Base-by-base conservation (phyloP, 2,888 invertebrate species). In the Chaitophorus viminalis region DNA sequence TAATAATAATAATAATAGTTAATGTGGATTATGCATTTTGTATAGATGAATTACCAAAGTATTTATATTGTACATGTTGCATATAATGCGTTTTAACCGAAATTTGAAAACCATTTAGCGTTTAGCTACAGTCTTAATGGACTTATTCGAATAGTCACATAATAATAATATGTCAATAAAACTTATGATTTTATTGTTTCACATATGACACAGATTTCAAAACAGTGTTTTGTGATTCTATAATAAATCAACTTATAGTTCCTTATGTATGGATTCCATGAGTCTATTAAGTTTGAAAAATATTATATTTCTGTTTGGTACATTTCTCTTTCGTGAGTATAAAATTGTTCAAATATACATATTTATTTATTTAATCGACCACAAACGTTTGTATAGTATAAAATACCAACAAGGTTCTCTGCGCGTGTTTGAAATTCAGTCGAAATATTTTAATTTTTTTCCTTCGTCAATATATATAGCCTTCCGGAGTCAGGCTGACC, bases 401-500 rank as follows among this genome's bases (percentile, higher is more conserved):
- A 74, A 5, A 74, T 74, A 36, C 74, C 21, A 33, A 29, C 29
- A 2, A 52, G 70, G 17, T 52, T 82, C 82, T 82, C 52, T 33
- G 17, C 52, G 25, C 25, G 75, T 39, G 77, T 74, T 83, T 52
- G 29, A 60, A 74, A 83, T 75, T 36, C 36, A 72, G 72, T 54
- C 8, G 52, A 82, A 82, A 72, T 52, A 72, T 72, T 82, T 82
- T 46, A 36, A 17, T 46, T 29, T 29, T 76, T 33, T 76, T 76
- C 17, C 36, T 74, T 31, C 25, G 74, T 74, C 74, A 14, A 46
- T 46, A 46, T 39, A n/a, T 31, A 76, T 33, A 54, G 86, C 70
- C 54, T 86, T 86, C 86, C 79, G 79, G 72, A 79, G 79, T 60
- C 72, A 60, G 36, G 8, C 78, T 79, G 87, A 87, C 87, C 87